A percentile compares a stretch with the other conserved stretches of the same genome.
phyloP scores from a whole-genome alignment of 2,888 invertebrate species.

The Sycophila texana region DNA sequence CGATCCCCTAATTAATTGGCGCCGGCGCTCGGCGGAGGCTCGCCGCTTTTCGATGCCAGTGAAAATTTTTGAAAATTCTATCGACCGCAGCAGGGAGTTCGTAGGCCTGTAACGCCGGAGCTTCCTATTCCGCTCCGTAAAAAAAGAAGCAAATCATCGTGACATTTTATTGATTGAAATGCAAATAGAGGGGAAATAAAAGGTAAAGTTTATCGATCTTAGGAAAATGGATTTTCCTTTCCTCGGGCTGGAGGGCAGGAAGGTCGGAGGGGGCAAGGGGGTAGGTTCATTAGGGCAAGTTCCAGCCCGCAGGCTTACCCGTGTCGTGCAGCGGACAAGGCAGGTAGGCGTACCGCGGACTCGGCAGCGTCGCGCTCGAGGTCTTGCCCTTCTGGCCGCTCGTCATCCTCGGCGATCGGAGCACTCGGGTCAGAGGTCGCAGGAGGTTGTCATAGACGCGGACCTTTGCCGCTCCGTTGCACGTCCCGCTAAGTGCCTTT shows the following conservation, averaged over 20 bases:
- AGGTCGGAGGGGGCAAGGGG: not conserved
- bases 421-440: slow-evolving; percentile 66
- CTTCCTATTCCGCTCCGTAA: not conserved
- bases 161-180: not conserved
- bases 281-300: not conserved
- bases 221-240: no score
- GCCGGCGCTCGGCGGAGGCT: slow-evolving; percentile 2
- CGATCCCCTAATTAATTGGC: not conserved
- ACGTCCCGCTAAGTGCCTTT: not conserved
- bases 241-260: not conserved
- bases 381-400: slow-evolving; percentile 68
- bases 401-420: slow-evolving; percentile 67
- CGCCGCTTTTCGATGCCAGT: not conserved
- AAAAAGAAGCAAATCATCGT: not conserved
- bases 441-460: slow-evolving; percentile 55
- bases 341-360: slow-evolving; percentile 69
- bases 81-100: slow-evolving; percentile 23
- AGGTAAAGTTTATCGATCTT: not conserved
- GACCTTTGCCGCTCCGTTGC: slow-evolving; percentile 25
- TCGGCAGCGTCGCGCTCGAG: slow-evolving; percentile 63
- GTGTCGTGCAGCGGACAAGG: slow-evolving; percentile 68
- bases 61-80: not conserved
- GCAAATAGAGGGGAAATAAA: not conserved
- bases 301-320: slow-evolving; percentile 30
- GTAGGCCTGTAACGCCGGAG: not conserved